These are phyloP conservation scores for Oncorhynchus masou DNA, from an alignment of 2,113 vertebrate genomes.

Conservation along the genomic window DNA sequence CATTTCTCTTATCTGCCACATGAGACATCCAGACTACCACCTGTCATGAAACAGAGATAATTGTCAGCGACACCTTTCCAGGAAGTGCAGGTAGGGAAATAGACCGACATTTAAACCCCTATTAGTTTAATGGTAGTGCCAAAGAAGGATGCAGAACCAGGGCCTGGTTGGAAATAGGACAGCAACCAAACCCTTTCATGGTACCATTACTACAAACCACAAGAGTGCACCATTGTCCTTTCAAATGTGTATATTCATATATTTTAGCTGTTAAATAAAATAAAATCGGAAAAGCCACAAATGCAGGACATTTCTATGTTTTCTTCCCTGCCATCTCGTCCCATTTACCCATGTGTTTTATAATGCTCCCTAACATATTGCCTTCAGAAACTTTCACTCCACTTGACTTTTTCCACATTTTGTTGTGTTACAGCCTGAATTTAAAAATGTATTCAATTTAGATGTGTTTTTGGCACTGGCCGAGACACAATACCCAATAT, in stretches of 20 bases:
- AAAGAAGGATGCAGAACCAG: slow-evolving; percentile 15
- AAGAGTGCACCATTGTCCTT: slow-evolving; percentile 19
- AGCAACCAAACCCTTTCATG: slow-evolving; percentile 6
- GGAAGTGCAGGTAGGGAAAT: slow-evolving; percentile 54
- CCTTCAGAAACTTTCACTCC: slow-evolving; percentile 4
- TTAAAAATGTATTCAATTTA: too few species aligned
- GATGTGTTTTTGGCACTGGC: too few species aligned
- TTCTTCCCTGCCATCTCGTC: not conserved
- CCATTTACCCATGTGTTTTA: too few species aligned
- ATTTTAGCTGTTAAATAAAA: slow-evolving; percentile 24
- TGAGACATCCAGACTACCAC: slow-evolving; percentile 71
- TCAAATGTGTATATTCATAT: slow-evolving; percentile 7
- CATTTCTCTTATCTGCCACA: slow-evolving; percentile 69
- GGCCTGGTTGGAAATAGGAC: slow-evolving; percentile 21
- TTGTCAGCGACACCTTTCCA: slow-evolving; percentile 49
- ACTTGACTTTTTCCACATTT: too few species aligned
- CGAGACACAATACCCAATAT: too few species aligned
- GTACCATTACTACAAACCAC: not conserved
- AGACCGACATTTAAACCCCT: slow-evolving; percentile 60
- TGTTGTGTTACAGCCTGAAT: too few species aligned
- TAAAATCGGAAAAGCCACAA: slow-evolving; percentile 19
- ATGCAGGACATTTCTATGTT: slow-evolving; percentile 29
- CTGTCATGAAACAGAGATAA: slow-evolving; percentile 64
- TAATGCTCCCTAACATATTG: slow-evolving; percentile 16
- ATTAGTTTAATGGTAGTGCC: slow-evolving; percentile 55